Conservation (phyloP, 2,888 invertebrate genomes). For the Drosophila incognita region DNA sequence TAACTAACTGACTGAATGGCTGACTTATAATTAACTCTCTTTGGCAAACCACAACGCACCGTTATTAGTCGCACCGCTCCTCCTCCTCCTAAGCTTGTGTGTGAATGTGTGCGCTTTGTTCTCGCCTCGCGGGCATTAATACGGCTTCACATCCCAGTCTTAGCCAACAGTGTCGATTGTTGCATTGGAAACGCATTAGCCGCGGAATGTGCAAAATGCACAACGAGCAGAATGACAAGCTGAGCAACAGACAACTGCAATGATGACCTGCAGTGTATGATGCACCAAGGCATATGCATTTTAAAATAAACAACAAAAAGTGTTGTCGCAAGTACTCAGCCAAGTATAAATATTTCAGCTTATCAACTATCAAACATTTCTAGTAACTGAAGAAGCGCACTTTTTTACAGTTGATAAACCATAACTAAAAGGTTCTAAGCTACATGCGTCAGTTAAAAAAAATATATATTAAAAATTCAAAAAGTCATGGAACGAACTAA, state of each 20-base stretch:
- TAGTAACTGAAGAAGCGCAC: not conserved
- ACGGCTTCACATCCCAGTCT: slow-evolving; percentile 53
- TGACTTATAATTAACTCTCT: slow-evolving; percentile 80
- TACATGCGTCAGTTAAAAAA: not conserved
- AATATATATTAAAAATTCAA: not conserved
- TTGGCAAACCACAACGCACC: slow-evolving; percentile 72
- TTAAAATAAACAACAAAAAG: not conserved
- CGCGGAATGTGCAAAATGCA: slow-evolving; percentile 58
- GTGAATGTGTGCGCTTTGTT: slow-evolving; percentile 55
- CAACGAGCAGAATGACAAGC: slow-evolving; percentile 16
- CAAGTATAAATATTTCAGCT: not conserved
- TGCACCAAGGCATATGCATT: not conserved
- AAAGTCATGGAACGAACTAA: not conserved
- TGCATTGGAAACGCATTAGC: slow-evolving; percentile 76
- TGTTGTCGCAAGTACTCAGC: not conserved
- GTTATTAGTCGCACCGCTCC: slow-evolving; percentile 64
- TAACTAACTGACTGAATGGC: slow-evolving; percentile 34
- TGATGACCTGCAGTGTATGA: slow-evolving; percentile 17
- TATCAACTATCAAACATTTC: not conserved
- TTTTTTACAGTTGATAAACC: not conserved
- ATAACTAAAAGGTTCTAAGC: not conserved
- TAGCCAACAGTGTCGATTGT: slow-evolving; percentile 58
- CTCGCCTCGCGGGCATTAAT: slow-evolving; percentile 53
- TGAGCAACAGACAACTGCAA: slow-evolving; percentile 1
- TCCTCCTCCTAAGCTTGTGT: slow-evolving; percentile 11